Evolutionary conservation across 2,888 invertebrate species (phyloP), one percentile per base, ranked within the genome.

Genomic region (Caenorhabditis macrosperma): DNA sequence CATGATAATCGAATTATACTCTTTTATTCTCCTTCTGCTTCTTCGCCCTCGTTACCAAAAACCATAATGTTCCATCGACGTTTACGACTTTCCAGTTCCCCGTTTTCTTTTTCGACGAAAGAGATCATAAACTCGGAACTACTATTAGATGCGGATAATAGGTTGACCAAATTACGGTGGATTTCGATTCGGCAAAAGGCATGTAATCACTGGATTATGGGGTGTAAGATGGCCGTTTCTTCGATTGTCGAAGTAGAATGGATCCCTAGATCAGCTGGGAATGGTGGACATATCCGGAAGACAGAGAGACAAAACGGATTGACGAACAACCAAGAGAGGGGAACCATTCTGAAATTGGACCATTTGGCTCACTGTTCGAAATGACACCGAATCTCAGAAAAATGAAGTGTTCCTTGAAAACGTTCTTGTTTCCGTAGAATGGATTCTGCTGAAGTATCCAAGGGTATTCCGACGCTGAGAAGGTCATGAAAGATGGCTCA

Each of bases 1-100:
- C 59, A 48, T 74, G 74, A 74, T 74, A 74, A 74, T 74, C 74
- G 74, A 64, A 74, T 74, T 74, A 74, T 74, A 74, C 74, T 64
- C 64, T 72, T 59, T 54, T 22, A n/a, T 44, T 54, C 50, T 41
- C 20, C 54, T 48, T 57, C 52, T 10, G 7, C 44, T 59, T 46
- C 30, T 41, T 38, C 24, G 24, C 44, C 17, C 20, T 15, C 28
- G 15, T 7, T 50, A 17, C 26, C 24, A 33, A 46, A 50, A 55
- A 63, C 59, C 59, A 64, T 64, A 35, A 64, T 64, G 50, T 63
- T 72, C 71, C 63, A 44, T 54, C 22, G 22, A 28, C 33, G 35
- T 69, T 60, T 52, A 69, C 48, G 60, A 52, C 52, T 50, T 63
- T 72, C 63, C 46, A 26, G 17, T 52, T 38, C 26, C 50, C 9